phyloP scores from a whole-genome alignment of 2,797 vertebrate genomes.

The Gymnoscopelus microlampas region DNA sequence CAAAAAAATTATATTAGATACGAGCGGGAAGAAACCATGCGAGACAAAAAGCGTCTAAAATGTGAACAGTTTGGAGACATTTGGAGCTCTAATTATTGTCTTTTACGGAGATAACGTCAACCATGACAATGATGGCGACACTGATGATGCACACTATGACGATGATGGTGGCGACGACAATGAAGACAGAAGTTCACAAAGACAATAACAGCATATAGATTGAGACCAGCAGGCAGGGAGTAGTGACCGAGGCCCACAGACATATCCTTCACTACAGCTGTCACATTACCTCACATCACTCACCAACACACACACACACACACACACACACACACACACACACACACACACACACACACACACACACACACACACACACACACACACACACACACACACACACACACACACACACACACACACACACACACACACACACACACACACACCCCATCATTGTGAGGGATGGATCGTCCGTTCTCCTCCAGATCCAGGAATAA shows the following conservation, averaged over 20 bases:
- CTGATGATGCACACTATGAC: background rate
- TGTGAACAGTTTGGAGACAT: conserved; percentile 6
- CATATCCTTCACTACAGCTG: conserved; percentile 92
- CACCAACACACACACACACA: conserved; percentile 41
- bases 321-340: conserved; percentile 8
- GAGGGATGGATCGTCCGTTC: conserved; percentile 94
- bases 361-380: background rate
- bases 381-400: conserved; percentile 23
- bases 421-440: conserved; percentile 20
- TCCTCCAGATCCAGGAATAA: conserved; percentile 97
- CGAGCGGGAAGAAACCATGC: conserved; percentile 2
- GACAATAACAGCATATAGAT: conserved; percentile 42
- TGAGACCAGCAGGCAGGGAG: conserved; percentile 76
- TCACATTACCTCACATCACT: conserved; percentile 87
- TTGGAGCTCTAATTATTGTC: conserved; percentile 3
- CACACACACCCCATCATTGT: conserved; percentile 80
- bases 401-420: conserved; percentile 26
- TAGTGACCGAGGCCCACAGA: conserved; percentile 88
- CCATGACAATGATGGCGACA: background rate
- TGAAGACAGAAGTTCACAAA: conserved; percentile 3
- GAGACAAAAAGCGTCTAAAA: conserved; percentile 12
- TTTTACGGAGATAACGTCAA: background rate
- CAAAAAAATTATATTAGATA: conserved; percentile 23
- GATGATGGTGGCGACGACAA: conserved; percentile 11
- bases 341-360: background rate